A percentile compares a stretch with the other conserved stretches of the same genome.
These are phyloP conservation scores for Philotrypesis tridentata DNA, from an alignment of 1,140 invertebrate species.

Conservation along the genomic window DNA sequence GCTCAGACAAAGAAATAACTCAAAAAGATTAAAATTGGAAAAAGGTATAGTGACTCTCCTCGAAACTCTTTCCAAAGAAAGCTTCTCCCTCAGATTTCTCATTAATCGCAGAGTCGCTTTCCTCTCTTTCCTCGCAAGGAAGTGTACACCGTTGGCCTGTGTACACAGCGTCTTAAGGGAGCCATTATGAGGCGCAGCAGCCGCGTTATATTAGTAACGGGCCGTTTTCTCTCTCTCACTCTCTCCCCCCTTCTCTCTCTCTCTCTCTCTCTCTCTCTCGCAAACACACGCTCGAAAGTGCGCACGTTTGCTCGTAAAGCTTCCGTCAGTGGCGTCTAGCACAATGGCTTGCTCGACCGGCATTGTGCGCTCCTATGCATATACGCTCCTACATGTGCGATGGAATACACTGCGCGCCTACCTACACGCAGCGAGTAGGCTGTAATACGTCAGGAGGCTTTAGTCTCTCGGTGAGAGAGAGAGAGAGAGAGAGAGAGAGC, in stretches of 20 bases:
- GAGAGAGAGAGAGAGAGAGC: neutral
- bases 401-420: neutral
- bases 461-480: constrained; percentile 35
- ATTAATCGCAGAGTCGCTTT: constrained; percentile 22
- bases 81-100: constrained; percentile 16
- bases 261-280: neutral
- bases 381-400: neutral
- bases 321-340: neutral
- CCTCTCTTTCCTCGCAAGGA: neutral
- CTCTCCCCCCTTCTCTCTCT: neutral
- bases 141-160: neutral
- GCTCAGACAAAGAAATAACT: too few relatives aligned
- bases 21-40: too few relatives aligned
- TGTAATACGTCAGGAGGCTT: constrained; percentile 57
- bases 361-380: neutral
- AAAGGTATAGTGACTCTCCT: neutral
- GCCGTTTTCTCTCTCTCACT: neutral
- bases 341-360: neutral
- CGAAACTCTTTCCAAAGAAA: neutral
- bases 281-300: constrained; percentile 1
- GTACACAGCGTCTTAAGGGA: constrained; percentile 40
- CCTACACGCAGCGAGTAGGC: neutral
- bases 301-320: constrained; percentile 21
- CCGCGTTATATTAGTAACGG: constrained; percentile 31
- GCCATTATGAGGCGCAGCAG: constrained; percentile 33